Conservation (phyloP, 2,797 vertebrate species). For the Craterocephalus amniculus region DNA sequence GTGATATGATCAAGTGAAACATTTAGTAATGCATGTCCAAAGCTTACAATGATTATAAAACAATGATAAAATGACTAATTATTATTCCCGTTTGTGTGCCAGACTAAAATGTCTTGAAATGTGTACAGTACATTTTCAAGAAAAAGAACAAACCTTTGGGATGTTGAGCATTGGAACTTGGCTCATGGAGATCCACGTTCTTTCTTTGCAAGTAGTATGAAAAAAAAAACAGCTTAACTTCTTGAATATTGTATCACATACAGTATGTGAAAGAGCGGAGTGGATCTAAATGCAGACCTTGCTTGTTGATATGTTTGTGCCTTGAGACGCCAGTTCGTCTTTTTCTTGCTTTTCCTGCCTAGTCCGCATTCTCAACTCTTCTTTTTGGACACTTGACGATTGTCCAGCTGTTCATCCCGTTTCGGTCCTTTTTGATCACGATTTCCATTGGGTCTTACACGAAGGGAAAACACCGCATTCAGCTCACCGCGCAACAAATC, state of each 20-base stretch:
- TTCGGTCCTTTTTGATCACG: constrained; percentile 56
- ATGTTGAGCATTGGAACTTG: constrained; percentile 59
- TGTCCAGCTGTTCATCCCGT: constrained; percentile 50
- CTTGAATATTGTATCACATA: constrained; percentile 23
- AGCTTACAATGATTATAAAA: constrained; percentile 19
- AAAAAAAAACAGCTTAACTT: constrained; percentile 45
- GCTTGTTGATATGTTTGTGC: constrained; percentile 17
- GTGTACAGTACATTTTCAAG: constrained; percentile 5
- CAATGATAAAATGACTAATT: constrained; percentile 22
- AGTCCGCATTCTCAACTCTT: constrained; percentile 37
- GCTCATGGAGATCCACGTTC: constrained; percentile 29
- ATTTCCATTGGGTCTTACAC: constrained; percentile 42
- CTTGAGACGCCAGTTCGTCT: constrained; percentile 35
- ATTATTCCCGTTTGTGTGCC: background rate
- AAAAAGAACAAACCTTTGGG: constrained; percentile 58
- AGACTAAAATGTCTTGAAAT: background rate
- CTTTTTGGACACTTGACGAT: constrained; percentile 41
- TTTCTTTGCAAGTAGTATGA: constrained; percentile 29
- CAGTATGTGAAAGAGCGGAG: constrained; percentile 33
- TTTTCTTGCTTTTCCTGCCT: constrained; percentile 24
- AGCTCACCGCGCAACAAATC: constrained; percentile 48
- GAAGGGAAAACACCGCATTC: constrained; percentile 41
- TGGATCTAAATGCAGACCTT: constrained; percentile 26
- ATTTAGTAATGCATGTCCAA: constrained; percentile 9
- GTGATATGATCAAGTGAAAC: constrained; percentile 7